phyloP scores from a whole-genome alignment of 2,888 invertebrate species.

The Apantesis nais region DNA sequence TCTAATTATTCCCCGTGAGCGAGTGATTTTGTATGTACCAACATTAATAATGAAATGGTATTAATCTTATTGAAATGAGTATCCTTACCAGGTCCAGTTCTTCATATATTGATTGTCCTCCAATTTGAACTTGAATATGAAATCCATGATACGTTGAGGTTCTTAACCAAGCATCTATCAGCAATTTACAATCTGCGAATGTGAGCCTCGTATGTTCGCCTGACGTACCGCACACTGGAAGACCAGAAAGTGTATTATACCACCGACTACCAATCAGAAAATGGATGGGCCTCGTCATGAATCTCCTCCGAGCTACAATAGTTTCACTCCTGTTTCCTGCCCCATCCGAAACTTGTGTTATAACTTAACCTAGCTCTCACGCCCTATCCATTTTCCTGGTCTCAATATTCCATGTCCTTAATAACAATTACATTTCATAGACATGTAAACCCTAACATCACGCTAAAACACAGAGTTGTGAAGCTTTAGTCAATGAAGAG shows the following conservation, averaged over 20 bases:
- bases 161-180: conserved; percentile 89
- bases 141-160: conserved; percentile 85
- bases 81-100: conserved; percentile 87
- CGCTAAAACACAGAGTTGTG: not conserved
- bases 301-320: not conserved
- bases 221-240: conserved; percentile 91
- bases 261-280: not conserved
- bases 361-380: too few species aligned
- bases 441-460: too few species aligned
- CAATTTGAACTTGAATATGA: conserved; percentile 91
- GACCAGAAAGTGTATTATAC: not conserved
- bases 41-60: not conserved
- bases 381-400: not conserved
- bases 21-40: too few species aligned
- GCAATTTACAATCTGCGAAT: conserved; percentile 88
- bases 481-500: too few species aligned
- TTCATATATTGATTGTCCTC: conserved; percentile 90
- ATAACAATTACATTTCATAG: not conserved
- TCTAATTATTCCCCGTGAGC: too few species aligned
- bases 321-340: not conserved
- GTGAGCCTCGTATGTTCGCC: conserved; percentile 92
- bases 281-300: not conserved
- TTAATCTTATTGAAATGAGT: not conserved
- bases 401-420: not conserved
- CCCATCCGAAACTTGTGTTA: too few species aligned